These are phyloP conservation scores for Ceratosolen solmsi DNA, from an alignment of 1,140 invertebrate genomes.

Conservation along the genomic window DNA sequence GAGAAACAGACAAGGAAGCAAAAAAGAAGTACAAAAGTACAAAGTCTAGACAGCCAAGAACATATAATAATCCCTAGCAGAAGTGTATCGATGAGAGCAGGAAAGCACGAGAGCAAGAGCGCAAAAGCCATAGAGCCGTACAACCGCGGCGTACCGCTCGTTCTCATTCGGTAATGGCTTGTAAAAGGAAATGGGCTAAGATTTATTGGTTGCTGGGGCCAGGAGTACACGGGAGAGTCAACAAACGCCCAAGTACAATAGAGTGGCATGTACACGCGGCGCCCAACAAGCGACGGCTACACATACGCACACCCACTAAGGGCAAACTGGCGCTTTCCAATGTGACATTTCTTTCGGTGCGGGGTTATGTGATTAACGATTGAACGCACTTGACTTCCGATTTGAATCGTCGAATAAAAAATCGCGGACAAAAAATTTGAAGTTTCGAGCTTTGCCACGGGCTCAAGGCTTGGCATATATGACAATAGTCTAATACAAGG, in stretches of 20 bases:
- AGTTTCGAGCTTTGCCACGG: background rate
- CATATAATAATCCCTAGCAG: background rate
- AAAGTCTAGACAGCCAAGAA: constrained; percentile 37
- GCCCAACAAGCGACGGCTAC: constrained; percentile 54
- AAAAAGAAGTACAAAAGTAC: constrained; percentile 3
- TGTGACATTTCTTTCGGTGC: constrained; percentile 63
- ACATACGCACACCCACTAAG: background rate
- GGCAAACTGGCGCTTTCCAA: constrained; percentile 59
- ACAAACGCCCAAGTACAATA: constrained; percentile 69
- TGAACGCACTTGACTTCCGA: constrained; percentile 73
- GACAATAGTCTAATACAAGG: too few species aligned
- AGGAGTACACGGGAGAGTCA: constrained; percentile 61
- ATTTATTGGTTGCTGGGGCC: constrained; percentile 67
- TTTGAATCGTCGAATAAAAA: constrained; percentile 59
- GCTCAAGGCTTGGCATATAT: background rate
- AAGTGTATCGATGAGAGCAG: background rate
- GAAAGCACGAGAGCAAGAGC: background rate
- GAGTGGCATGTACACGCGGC: constrained; percentile 55
- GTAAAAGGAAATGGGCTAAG: constrained; percentile 69
- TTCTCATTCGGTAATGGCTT: constrained; percentile 69
- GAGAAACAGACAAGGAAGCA: constrained; percentile 18
- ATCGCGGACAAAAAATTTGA: background rate
- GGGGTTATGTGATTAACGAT: constrained; percentile 69
- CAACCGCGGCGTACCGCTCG: constrained; percentile 23
- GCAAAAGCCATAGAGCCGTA: background rate